Conservation (phyloP, 1,140 invertebrate species). For the Calephelis nemesis region DNA sequence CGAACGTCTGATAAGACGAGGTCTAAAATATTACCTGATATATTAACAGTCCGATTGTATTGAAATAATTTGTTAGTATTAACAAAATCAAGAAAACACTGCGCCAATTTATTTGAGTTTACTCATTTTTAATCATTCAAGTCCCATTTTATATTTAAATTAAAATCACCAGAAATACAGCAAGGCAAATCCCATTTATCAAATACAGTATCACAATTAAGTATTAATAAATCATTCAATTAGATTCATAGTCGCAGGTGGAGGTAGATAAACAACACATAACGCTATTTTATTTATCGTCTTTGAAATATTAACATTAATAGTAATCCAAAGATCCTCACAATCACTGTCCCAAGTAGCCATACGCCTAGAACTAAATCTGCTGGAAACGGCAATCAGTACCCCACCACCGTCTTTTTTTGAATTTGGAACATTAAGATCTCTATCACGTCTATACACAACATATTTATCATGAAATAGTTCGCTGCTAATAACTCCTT, state of each 20-base stretch:
- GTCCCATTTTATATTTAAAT: conserved; percentile 19
- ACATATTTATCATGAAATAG: conserved; percentile 31
- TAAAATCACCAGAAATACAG: too few species aligned
- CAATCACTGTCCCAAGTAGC: conserved; percentile 18
- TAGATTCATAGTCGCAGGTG: too few species aligned
- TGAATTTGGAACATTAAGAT: neutral
- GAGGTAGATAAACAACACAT: conserved; percentile 21
- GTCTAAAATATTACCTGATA: too few species aligned
- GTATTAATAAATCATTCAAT: too few species aligned
- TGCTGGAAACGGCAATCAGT: conserved; percentile 35
- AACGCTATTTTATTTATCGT: conserved; percentile 11
- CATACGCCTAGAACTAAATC: conserved; percentile 19
- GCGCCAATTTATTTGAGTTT: neutral
- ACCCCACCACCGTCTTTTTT: conserved; percentile 28
- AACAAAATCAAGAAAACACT: conserved; percentile 15
- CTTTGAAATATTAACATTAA: conserved; percentile 18
- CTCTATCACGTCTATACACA: conserved; percentile 33
- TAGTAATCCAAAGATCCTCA: conserved; percentile 35
- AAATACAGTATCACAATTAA: too few species aligned
- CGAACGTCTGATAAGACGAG: too few species aligned
- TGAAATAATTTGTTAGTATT: too few species aligned
- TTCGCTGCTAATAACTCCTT: conserved; percentile 26
- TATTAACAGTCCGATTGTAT: too few species aligned
- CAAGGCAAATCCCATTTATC: too few species aligned
- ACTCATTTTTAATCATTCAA: conserved; percentile 14